Evolutionary conservation across 2,888 invertebrate species (phyloP).

Genomic region (Meandrusa payeni): DNA sequence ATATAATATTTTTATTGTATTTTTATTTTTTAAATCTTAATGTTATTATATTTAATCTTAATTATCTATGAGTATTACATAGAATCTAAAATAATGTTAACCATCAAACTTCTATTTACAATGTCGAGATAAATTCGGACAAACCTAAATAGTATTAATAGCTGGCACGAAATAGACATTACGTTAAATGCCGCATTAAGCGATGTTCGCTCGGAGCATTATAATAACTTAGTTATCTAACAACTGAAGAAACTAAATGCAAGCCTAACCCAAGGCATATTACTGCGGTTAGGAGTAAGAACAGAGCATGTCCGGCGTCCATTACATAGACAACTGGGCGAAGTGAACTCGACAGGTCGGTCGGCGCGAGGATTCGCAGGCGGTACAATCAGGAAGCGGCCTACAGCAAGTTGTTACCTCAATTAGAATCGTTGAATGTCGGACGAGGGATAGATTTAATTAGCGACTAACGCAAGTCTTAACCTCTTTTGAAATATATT

Average conservation of each 20-base stretch:
- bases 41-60: too few relatives aligned
- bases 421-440: conserved; percentile 23
- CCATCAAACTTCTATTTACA: too few relatives aligned
- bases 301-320: conserved; percentile 6
- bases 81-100: too few relatives aligned
- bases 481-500: too few relatives aligned
- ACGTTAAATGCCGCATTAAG: not conserved
- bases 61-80: too few relatives aligned
- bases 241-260: conserved; percentile 3
- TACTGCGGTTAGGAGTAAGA: conserved; percentile 3
- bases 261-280: conserved; percentile 14
- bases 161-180: not conserved
- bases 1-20: too few relatives aligned
- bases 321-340: conserved; percentile 35
- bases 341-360: conserved; percentile 38
- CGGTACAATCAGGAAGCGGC: conserved; percentile 62
- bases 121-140: too few relatives aligned
- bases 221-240: conserved; percentile 16
- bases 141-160: too few relatives aligned
- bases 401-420: conserved; percentile 35
- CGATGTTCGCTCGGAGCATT: not conserved
- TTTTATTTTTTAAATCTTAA: too few relatives aligned
- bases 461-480: too few relatives aligned
- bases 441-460: conserved; percentile 12
- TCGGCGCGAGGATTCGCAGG: conserved; percentile 39